Evolutionary conservation across 53 echinoderm and acorn worm genomes (phyloP).

Genomic region (Luidia sarsii): DNA sequence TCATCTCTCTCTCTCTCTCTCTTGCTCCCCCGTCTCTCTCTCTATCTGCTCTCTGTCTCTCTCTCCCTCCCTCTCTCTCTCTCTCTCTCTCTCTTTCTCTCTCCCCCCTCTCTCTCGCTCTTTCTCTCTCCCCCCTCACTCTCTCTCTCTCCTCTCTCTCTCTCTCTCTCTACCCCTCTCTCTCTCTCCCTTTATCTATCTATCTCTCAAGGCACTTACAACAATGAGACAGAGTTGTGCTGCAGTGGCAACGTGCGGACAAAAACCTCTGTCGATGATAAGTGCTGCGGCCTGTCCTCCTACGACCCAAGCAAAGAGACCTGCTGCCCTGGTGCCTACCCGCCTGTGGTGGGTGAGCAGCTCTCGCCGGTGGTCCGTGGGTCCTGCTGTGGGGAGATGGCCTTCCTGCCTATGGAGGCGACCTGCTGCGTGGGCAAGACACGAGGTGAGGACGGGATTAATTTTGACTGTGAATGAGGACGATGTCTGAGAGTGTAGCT

Average conservation of each 20-base stretch:
- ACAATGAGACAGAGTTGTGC: conserved; percentile 69
- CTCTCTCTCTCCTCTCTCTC: too few relatives aligned
- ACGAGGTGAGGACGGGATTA: conserved; percentile 35
- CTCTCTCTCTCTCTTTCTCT: too few relatives aligned
- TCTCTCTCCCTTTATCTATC: too few relatives aligned
- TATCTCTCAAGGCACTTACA: conserved; percentile 56
- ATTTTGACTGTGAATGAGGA: too few relatives aligned
- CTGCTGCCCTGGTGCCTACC: conserved; percentile 54
- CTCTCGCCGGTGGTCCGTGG: conserved; percentile 24
- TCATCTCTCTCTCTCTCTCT: too few relatives aligned
- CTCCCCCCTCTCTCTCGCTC: too few relatives aligned
- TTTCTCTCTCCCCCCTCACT: too few relatives aligned
- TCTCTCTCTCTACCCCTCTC: background rate
- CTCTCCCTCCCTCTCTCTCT: too few relatives aligned
- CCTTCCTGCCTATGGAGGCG: conserved; percentile 48
- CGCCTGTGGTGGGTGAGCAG: background rate
- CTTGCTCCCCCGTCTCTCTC: too few relatives aligned
- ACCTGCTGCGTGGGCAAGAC: conserved; percentile 31
- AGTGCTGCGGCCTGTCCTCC: conserved; percentile 66
- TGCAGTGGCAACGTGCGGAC: conserved; percentile 51
- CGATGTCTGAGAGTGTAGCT: too few relatives aligned
- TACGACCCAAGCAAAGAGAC: conserved; percentile 73
- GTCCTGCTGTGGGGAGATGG: conserved; percentile 37
- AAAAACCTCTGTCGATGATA: conserved; percentile 37
- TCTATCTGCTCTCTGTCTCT: too few relatives aligned